Percentiles rank a stretch among this genome's conserved stretches.
Conservation (phyloP, 2,888 invertebrate genomes). For the Coelinius sp. region DNA sequence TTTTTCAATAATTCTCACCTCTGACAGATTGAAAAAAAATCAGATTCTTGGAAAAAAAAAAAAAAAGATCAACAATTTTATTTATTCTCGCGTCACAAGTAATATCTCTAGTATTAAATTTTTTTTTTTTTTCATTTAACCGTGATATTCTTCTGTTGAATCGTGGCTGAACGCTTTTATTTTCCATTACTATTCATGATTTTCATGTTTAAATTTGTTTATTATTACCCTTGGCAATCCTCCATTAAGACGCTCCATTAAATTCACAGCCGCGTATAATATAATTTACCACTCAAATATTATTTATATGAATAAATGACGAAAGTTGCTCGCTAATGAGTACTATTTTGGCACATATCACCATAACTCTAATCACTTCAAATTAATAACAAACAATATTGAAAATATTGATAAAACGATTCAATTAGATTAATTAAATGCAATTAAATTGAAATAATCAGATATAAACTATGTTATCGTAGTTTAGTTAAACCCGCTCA, state of each 20-base stretch:
- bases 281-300: constrained; percentile 23
- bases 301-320: constrained; percentile 10
- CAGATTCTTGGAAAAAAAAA: constrained; percentile 28
- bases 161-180: constrained; percentile 27
- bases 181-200: constrained; percentile 1
- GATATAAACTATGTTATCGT: too few species aligned
- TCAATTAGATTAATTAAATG: not conserved
- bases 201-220: constrained; percentile 13
- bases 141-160: constrained; percentile 30
- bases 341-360: constrained; percentile 36
- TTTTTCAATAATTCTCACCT: not conserved
- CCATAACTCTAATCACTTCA: not conserved
- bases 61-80: not conserved
- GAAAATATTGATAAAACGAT: not conserved
- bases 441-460: too few species aligned
- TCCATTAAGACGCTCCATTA: constrained; percentile 33
- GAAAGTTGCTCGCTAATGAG: constrained; percentile 1
- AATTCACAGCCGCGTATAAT: constrained; percentile 41
- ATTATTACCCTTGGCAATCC: constrained; percentile 28
- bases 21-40: not conserved
- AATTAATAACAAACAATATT: not conserved
- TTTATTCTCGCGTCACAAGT: constrained; percentile 27
- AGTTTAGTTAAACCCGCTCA: not conserved
- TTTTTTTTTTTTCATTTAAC: not conserved
- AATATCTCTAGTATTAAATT: constrained; percentile 10